Percentiles rank a stretch among this genome's conserved stretches.
phyloP scores from a whole-genome alignment of 2,888 invertebrate species.

The Leptinotarsa haldemani region DNA sequence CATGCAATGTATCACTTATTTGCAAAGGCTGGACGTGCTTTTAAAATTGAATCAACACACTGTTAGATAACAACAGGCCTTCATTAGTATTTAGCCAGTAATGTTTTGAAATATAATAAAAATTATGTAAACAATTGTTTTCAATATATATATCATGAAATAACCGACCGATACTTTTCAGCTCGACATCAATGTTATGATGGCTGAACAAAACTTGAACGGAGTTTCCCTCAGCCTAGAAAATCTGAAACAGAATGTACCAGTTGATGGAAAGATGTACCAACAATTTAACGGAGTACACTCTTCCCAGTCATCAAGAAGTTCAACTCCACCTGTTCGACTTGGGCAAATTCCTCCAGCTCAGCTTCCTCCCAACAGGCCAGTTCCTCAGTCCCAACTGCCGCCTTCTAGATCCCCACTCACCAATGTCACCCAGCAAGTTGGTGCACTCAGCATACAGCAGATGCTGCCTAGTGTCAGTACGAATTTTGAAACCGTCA shows the following conservation, averaged over 20 bases:
- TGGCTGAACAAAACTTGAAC: slow-evolving; percentile 38
- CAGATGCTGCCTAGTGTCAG: slow-evolving; percentile 41
- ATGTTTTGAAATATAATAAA: too few species aligned
- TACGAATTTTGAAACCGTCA: slow-evolving; percentile 47
- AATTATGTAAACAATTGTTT: too few species aligned
- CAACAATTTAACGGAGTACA: slow-evolving; percentile 60
- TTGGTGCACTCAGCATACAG: slow-evolving; percentile 52
- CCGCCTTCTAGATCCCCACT: slow-evolving; percentile 51
- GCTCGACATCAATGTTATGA: slow-evolving; percentile 31
- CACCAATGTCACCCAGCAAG: slow-evolving; percentile 50
- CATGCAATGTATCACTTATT: too few species aligned
- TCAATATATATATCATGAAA: too few species aligned
- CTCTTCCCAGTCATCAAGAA: slow-evolving; percentile 63
- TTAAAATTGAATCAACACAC: too few species aligned
- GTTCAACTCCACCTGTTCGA: slow-evolving; percentile 60
- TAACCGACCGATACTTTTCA: slow-evolving; percentile 15
- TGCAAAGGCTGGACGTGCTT: too few species aligned
- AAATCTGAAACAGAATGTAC: slow-evolving; percentile 31
- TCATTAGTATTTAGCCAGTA: too few species aligned
- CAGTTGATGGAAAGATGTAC: slow-evolving; percentile 31
- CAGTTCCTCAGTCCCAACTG: slow-evolving; percentile 59
- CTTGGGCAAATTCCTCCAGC: slow-evolving; percentile 56
- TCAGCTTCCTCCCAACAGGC: slow-evolving; percentile 56
- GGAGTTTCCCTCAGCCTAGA: slow-evolving; percentile 32
- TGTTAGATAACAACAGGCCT: too few species aligned